These are phyloP conservation scores for Sardinella longiceps DNA, from an alignment of 2,797 vertebrate genomes.

Conservation along the genomic window DNA sequence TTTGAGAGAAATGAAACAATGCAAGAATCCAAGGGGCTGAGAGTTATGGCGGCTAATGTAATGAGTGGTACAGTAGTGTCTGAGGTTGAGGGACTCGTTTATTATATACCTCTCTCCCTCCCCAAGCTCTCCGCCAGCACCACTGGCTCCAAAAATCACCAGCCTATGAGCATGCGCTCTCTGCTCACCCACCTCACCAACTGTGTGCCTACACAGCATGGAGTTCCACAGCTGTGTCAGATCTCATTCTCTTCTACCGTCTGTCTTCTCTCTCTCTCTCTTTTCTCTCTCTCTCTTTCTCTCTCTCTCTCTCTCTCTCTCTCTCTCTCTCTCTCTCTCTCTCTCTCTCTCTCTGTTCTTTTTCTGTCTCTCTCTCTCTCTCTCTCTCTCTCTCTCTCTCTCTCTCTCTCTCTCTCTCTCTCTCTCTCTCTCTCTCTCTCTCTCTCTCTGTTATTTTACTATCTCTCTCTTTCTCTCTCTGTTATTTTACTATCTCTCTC, in stretches of 20 bases:
- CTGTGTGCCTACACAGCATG: slow-evolving; percentile 51
- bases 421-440: not conserved
- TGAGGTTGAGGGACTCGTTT: no score
- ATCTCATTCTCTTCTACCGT: slow-evolving; percentile 38
- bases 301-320: not conserved
- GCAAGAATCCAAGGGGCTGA: not conserved
- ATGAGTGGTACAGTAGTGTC: not conserved
- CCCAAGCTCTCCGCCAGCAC: not conserved
- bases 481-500: not conserved
- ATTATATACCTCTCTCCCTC: not conserved
- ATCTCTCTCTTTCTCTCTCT: not conserved
- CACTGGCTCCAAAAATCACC: slow-evolving; percentile 28
- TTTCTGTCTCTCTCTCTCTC: slow-evolving; percentile 46
- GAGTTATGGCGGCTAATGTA: not conserved
- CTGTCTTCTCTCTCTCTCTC: no score
- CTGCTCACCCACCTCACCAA: slow-evolving; percentile 48
- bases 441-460: slow-evolving; percentile 54
- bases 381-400: not conserved
- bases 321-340: not conserved
- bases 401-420: not conserved
- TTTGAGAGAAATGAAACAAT: not conserved
- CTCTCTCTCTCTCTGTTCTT: not conserved
- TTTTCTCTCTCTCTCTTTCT: no score
- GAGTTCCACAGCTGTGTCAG: slow-evolving; percentile 30
- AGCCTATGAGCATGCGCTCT: slow-evolving; percentile 61